These are phyloP conservation scores for Sebastes alutus DNA, from an alignment of 2,797 vertebrate species.

Conservation along the genomic window DNA sequence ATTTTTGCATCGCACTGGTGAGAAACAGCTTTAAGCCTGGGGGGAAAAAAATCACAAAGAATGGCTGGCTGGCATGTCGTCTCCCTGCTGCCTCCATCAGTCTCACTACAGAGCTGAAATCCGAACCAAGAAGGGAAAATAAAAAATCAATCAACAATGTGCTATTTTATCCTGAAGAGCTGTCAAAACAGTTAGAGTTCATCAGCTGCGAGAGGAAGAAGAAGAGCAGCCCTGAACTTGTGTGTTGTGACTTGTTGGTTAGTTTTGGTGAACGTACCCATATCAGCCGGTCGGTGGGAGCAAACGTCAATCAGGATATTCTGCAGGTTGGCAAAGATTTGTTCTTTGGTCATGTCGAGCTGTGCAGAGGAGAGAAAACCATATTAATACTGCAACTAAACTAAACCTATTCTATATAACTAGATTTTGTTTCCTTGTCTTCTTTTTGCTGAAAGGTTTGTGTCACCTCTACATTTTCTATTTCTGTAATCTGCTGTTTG, in stretches of 20 bases:
- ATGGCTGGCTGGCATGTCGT: not conserved
- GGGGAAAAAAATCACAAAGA: not conserved
- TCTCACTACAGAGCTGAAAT: not conserved
- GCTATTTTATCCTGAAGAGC: not conserved
- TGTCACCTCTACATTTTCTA: not conserved
- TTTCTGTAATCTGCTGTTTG: not conserved
- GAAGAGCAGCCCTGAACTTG: not conserved
- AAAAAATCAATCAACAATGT: not conserved
- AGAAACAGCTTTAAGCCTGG: not conserved
- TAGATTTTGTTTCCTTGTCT: not conserved
- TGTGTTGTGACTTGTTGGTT: not conserved
- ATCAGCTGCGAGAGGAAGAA: not conserved
- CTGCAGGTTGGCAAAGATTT: conserved; percentile 87
- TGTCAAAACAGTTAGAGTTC: not conserved
- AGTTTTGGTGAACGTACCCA: conserved; percentile 76
- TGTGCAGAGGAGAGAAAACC: conserved; percentile 52
- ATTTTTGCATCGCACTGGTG: too few species aligned
- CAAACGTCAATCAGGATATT: conserved; percentile 86
- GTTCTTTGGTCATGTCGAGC: conserved; percentile 90
- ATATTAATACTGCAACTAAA: not conserved
- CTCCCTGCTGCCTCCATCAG: not conserved
- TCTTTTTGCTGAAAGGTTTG: too few species aligned
- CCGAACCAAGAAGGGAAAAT: not conserved
- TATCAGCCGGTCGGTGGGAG: conserved; percentile 80
- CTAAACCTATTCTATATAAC: not conserved